A percentile compares a stretch with the other conserved stretches of the same genome.
Evolutionary conservation across 1,140 invertebrate genomes (phyloP).

Genomic region (Diorhabda sublineata): DNA sequence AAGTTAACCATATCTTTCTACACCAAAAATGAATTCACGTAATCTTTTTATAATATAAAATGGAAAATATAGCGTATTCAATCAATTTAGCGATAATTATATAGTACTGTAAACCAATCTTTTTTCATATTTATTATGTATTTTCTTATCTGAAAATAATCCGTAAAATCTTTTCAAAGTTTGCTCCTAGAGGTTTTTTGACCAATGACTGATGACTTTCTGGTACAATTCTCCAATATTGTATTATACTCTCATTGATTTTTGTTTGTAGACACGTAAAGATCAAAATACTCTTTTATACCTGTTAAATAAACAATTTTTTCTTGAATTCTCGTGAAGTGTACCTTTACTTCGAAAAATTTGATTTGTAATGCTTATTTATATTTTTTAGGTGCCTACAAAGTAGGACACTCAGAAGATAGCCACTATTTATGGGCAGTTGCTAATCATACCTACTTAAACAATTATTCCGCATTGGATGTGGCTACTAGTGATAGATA

Average conservation of each 20-base stretch:
- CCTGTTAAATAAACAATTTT: not conserved
- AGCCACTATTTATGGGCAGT: slow-evolving; percentile 8
- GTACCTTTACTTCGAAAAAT: not conserved
- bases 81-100: too few species aligned
- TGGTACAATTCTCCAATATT: too few species aligned
- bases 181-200: too few species aligned
- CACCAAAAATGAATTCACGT: too few species aligned
- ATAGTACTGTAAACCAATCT: too few species aligned
- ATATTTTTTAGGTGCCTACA: slow-evolving; percentile 14
- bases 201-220: too few species aligned
- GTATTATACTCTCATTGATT: too few species aligned
- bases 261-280: not conserved
- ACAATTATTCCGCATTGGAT: slow-evolving; percentile 16
- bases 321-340: not conserved
- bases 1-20: not conserved
- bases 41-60: not conserved
- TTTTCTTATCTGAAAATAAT: too few species aligned
- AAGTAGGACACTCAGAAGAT: slow-evolving; percentile 12
- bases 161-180: too few species aligned
- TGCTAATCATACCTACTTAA: not conserved
- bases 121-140: too few species aligned
- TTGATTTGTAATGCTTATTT: not conserved
- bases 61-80: not conserved
- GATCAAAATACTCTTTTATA: too few species aligned
- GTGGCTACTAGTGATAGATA: slow-evolving; percentile 42